phyloP scores from a whole-genome alignment of 2,888 invertebrate species.

The Diaperis boleti region DNA sequence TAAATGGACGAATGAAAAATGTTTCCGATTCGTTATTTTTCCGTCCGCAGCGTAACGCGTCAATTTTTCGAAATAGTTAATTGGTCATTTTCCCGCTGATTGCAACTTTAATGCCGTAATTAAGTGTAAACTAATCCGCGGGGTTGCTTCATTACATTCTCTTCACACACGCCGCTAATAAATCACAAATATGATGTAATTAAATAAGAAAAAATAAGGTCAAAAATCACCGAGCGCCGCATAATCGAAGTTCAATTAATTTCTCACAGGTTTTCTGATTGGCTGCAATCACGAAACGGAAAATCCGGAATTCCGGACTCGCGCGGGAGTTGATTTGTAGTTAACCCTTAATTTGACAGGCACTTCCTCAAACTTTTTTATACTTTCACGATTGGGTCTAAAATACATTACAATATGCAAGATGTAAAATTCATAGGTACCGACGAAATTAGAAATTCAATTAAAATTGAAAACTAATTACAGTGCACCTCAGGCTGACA shows the following conservation, averaged over 20 bases:
- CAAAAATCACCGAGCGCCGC: slow-evolving; percentile 14
- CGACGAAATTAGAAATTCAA: neutral
- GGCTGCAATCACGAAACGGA: slow-evolving; percentile 4
- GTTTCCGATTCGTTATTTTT: slow-evolving; percentile 18
- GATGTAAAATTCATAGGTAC: too few species aligned
- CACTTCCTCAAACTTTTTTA: too few species aligned
- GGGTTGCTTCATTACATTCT: slow-evolving; percentile 8
- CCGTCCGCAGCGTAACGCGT: neutral
- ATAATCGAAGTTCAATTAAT: slow-evolving; percentile 24
- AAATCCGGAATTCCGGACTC: neutral
- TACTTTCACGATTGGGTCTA: too few species aligned
- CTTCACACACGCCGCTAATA: slow-evolving; percentile 22
- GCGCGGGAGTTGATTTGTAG: slow-evolving; percentile 6
- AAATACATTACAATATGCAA: too few species aligned
- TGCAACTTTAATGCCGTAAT: slow-evolving; percentile 18
- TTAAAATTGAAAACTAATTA: slow-evolving; percentile 21
- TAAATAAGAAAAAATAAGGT: slow-evolving; percentile 7
- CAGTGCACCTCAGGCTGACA: slow-evolving; percentile 8
- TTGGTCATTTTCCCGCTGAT: slow-evolving; percentile 6
- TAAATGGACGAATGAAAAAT: slow-evolving; percentile 18
- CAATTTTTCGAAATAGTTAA: slow-evolving; percentile 23
- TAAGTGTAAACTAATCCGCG: slow-evolving; percentile 24
- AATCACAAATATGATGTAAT: slow-evolving; percentile 27
- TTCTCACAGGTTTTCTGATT: slow-evolving; percentile 1
- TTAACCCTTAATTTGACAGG: too few species aligned